phyloP scores from a whole-genome alignment of 2,113 vertebrate genomes.

The Pelecanus crispus region DNA sequence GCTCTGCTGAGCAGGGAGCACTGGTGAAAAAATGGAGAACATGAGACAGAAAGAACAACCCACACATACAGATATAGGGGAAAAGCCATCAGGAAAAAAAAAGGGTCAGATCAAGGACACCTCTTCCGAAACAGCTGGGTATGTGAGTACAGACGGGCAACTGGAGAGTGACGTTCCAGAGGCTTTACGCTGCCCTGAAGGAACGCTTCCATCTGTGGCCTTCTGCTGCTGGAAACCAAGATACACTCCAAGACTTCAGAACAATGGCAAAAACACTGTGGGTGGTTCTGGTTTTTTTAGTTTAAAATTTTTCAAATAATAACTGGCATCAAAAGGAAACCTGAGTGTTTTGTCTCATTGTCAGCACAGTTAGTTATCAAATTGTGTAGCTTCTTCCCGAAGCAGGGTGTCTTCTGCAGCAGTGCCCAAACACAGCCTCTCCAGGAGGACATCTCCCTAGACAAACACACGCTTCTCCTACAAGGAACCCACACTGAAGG shows the following conservation, averaged over 20 bases:
- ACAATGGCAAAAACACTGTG: background rate
- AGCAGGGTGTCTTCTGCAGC: background rate
- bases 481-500: fast-evolving
- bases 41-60: background rate
- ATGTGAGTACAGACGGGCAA: fast-evolving
- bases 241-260: background rate
- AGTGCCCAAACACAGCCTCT: background rate
- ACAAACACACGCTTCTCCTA: background rate
- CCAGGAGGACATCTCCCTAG: background rate
- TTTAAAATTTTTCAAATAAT: background rate
- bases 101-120: fast-evolving
- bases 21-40: fast-evolving
- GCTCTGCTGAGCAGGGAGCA: background rate
- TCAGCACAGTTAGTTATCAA: background rate
- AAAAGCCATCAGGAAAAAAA: background rate
- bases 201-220: background rate
- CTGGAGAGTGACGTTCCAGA: background rate
- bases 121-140: background rate
- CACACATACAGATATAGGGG: background rate
- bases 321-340: background rate
- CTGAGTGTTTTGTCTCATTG: background rate
- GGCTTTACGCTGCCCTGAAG: background rate
- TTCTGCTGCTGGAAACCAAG: background rate
- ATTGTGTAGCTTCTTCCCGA: background rate
- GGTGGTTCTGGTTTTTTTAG: background rate